phyloP scores from a whole-genome alignment of 2,797 vertebrate species.

The Sebastes vulpes region DNA sequence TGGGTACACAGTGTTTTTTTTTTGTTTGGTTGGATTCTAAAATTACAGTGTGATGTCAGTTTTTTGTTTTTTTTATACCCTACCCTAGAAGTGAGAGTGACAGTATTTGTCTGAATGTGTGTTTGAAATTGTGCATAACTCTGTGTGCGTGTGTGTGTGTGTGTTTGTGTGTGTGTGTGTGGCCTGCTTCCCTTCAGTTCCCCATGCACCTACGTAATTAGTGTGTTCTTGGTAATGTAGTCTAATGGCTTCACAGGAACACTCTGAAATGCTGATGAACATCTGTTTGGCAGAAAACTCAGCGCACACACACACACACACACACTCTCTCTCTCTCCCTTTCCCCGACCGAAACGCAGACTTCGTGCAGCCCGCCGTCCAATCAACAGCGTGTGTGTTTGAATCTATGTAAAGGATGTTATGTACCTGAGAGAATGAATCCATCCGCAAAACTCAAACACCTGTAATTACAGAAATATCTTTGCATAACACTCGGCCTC shows the following conservation, averaged over 20 bases:
- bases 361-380: background rate
- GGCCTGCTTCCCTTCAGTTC: constrained; percentile 23
- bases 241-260: constrained; percentile 78
- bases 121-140: background rate
- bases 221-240: constrained; percentile 74
- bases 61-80: background rate
- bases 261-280: constrained; percentile 83
- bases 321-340: background rate
- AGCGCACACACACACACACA: background rate
- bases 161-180: background rate
- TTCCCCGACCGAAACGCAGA: constrained; percentile 9
- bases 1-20: background rate
- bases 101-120: background rate
- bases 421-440: constrained; percentile 26
- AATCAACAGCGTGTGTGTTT: constrained; percentile 9
- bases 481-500: constrained; percentile 21
- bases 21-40: background rate
- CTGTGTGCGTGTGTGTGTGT: background rate
- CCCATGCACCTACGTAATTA: constrained; percentile 71
- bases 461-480: constrained; percentile 39
- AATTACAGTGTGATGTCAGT: background rate
- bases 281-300: constrained; percentile 79
- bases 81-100: background rate
- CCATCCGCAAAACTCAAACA: constrained; percentile 24
- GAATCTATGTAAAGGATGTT: constrained; percentile 17